Evolutionary conservation across 2,113 vertebrate genomes (phyloP).

Genomic region (Calyptomena viridis): DNA sequence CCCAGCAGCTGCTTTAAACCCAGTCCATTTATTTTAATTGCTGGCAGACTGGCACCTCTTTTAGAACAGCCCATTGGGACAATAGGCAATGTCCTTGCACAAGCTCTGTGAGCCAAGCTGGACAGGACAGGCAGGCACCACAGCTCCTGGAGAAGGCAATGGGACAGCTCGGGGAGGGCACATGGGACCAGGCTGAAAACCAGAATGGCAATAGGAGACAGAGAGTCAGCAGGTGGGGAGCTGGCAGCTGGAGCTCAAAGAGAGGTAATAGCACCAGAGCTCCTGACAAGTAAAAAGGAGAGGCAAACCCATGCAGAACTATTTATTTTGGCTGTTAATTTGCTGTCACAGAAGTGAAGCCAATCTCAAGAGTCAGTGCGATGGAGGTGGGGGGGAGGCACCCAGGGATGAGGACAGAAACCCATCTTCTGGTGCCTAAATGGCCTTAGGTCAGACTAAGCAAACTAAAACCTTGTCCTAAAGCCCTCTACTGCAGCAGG

Average conservation of each 20-base stretch:
- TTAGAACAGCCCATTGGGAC: background rate
- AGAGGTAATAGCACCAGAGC: background rate
- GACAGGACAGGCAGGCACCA: background rate
- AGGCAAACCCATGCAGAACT: background rate
- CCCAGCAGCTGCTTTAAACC: background rate
- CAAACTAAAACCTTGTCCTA: background rate
- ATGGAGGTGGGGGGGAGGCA: background rate
- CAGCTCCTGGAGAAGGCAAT: background rate
- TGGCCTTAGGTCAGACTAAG: background rate
- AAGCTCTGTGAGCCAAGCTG: accelerated
- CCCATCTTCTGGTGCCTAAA: background rate
- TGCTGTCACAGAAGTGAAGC: background rate
- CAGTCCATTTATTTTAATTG: background rate
- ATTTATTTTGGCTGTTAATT: background rate
- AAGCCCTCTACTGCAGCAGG: background rate
- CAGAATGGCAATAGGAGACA: background rate
- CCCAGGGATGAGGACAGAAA: background rate
- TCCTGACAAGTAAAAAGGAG: background rate
- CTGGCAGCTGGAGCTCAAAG: background rate
- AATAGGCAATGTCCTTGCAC: accelerated
- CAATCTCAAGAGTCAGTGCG: accelerated
- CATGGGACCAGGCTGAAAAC: background rate
- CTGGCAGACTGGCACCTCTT: background rate
- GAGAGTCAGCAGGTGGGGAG: background rate
- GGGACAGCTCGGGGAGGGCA: accelerated